These are phyloP conservation scores for Magallana nippona DNA, from an alignment of 2,888 invertebrate species.

Conservation along the genomic window DNA sequence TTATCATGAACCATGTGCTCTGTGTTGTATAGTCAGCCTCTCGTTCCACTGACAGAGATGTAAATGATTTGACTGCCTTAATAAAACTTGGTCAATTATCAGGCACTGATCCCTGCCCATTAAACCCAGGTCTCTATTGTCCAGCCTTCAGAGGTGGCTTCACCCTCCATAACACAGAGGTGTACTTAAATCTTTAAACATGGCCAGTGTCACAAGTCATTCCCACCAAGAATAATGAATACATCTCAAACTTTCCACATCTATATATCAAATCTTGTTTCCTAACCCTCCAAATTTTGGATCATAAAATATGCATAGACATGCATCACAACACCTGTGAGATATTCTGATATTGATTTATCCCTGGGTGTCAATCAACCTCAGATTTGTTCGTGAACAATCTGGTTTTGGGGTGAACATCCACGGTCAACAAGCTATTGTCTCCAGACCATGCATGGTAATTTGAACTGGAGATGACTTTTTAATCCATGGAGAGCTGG, in stretches of 20 bases:
- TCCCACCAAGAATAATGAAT: not conserved
- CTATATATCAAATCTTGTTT: not conserved
- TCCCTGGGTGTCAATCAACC: conserved; percentile 2
- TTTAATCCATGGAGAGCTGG: not conserved
- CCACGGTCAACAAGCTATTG: not conserved
- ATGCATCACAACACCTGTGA: not conserved
- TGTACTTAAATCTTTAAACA: too few species aligned
- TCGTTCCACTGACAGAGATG: not conserved
- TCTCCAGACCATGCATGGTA: conserved; percentile 6
- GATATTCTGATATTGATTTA: conserved; percentile 23
- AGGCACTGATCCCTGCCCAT: conserved; percentile 4
- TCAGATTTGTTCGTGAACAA: not conserved
- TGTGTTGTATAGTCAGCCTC: not conserved
- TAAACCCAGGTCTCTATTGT: conserved; percentile 8
- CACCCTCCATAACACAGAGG: not conserved
- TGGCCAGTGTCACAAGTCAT: not conserved
- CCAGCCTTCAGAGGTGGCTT: not conserved
- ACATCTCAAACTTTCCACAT: not conserved
- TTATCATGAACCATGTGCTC: too few species aligned
- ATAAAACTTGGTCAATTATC: not conserved
- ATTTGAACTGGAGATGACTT: conserved; percentile 26
- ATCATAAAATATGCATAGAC: conserved; percentile 21
- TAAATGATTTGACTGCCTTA: not conserved
- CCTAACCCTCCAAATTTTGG: not conserved
- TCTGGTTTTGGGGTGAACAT: not conserved